Base-by-base conservation (phyloP, 2,113 vertebrate genomes). In the Malurus cyaneus region DNA sequence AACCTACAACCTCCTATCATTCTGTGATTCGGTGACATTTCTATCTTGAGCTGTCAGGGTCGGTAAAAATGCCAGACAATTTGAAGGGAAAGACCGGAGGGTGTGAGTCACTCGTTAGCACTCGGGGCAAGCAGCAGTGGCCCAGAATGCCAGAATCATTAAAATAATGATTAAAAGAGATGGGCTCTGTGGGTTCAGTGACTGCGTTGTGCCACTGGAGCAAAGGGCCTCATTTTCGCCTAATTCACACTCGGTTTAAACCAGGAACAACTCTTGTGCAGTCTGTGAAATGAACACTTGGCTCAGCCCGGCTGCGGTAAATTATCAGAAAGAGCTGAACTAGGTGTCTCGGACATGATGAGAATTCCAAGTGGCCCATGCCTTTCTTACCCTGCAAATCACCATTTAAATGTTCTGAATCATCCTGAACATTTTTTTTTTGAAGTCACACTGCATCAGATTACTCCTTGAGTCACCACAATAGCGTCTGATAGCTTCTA, bases 301-400 rank as follows among this genome's bases (percentile, higher is more conserved):
- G 91, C 89, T 96, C 87, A 52, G 62, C 14, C 59, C 46, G 82
- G 78, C 89, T 80, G 85, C 1, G 8, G 94, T 89, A 77, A 95
- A 94, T 96, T 78, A 89, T 93, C 79, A 96, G 81, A 85, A 77
- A 67, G 79, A 92, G 79, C 85, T 91, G 78, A 93, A 86, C 76
- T 90, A 73, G 88, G 74, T 95, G 72, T 50, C 79, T 86, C 24
- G 31, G 85, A 90, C 92, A 96, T 95, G 89, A 95, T 93, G 92
- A 91, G 89, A 97, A 95, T 95, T 95, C 78, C 92, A 92, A 96
- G 94, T 46, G 74, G 59, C 21, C 9, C 6, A 32, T 62, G 32
- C 52, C 36, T 91, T 92, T 82, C 87, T 88, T 93, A 80, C 89
- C 67, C 76, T 88, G 88, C 60, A 96, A 96, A 94, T 94, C 79